These are phyloP conservation scores for Leucopternis melanops DNA, from an alignment of 2,113 vertebrate species.

Conservation along the genomic window DNA sequence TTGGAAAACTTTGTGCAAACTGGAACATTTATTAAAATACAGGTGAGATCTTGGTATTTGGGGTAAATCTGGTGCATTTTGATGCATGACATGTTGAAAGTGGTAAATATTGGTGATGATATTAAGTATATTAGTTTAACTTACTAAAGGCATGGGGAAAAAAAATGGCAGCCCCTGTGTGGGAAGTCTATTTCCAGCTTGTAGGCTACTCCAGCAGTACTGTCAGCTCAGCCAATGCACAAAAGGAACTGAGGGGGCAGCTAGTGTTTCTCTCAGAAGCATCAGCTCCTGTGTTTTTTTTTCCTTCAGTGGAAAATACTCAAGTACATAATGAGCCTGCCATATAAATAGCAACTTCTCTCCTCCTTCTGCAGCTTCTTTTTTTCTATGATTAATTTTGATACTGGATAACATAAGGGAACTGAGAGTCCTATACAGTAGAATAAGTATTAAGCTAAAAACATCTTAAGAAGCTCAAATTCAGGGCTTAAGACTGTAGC, in stretches of 20 bases:
- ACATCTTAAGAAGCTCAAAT: neutral
- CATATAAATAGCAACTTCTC: neutral
- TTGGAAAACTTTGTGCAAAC: neutral
- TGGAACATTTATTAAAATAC: neutral
- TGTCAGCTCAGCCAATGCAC: neutral
- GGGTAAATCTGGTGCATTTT: neutral
- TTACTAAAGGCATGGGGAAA: neutral
- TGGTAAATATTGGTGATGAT: neutral
- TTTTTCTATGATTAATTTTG: neutral
- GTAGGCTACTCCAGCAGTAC: neutral
- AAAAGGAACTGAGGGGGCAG: neutral
- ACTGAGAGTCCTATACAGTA: neutral
- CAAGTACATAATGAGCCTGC: neutral
- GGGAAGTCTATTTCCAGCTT: neutral
- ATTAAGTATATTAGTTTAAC: neutral
- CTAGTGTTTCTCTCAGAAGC: neutral
- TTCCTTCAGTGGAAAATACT: neutral
- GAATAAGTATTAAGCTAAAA: neutral
- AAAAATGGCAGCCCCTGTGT: neutral
- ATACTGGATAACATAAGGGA: neutral
- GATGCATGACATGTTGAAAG: neutral
- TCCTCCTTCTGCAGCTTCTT: neutral
- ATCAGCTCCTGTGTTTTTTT: neutral
- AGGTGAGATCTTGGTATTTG: neutral
- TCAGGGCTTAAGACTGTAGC: neutral